phyloP scores from a whole-genome alignment of 2,888 invertebrate species.

The Copidosoma aretas region DNA sequence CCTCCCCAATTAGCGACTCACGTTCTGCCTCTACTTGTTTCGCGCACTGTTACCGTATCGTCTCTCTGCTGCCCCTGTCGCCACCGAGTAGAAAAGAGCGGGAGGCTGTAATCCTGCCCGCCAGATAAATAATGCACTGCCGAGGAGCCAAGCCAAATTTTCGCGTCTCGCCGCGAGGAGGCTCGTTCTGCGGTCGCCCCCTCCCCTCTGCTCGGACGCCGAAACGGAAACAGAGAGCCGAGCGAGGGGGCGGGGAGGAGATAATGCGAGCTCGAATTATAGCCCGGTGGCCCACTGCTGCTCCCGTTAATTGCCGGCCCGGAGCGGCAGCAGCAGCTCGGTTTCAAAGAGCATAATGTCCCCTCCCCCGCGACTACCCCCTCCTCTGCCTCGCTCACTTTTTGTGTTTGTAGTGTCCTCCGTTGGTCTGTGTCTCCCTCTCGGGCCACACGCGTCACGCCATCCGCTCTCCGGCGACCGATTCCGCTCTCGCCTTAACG shows the following conservation, averaged over 20 bases:
- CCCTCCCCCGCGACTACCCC: constrained; percentile 4
- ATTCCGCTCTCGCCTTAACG: background rate
- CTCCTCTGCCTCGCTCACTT: constrained; percentile 3
- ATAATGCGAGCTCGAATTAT: constrained; percentile 5
- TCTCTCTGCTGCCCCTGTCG: too few relatives aligned
- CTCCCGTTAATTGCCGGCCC: constrained; percentile 53
- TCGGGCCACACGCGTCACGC: background rate
- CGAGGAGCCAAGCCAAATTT: constrained; percentile 7
- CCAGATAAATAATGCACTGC: constrained; percentile 29
- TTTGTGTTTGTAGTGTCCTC: constrained; percentile 20
- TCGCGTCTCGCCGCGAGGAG: constrained; percentile 5
- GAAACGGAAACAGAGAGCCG: background rate
- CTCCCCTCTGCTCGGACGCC: background rate
- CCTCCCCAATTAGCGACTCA: constrained; percentile 43
- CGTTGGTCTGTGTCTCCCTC: constrained; percentile 11
- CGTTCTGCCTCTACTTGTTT: background rate
- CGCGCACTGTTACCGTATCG: constrained; percentile 36
- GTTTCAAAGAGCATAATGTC: constrained; percentile 50
- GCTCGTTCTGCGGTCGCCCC: background rate
- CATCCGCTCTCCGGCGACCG: background rate
- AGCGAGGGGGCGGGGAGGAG: constrained; percentile 1
- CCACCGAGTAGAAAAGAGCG: too few relatives aligned
- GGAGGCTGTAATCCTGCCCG: background rate
- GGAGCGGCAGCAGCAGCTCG: constrained; percentile 42
- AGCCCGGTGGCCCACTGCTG: constrained; percentile 34